A percentile compares a stretch with the other conserved stretches of the same genome.
phyloP scores from a whole-genome alignment of 64 coral and sea anemone genomes.

The Actinia tenebrosa region DNA sequence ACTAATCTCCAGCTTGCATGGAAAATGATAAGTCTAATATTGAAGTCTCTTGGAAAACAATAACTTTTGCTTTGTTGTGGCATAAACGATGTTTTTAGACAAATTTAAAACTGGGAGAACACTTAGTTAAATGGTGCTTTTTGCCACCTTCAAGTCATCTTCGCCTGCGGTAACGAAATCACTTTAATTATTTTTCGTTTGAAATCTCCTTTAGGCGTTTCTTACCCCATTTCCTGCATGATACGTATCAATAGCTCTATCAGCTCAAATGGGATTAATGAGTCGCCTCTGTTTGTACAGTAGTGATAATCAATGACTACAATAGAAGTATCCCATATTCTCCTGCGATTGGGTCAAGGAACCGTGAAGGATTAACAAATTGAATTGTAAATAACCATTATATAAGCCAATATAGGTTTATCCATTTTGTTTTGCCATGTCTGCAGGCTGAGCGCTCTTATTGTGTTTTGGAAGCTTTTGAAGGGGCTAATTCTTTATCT shows the following conservation, averaged over 20 bases:
- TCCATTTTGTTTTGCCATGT: no score
- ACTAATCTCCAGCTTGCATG: background rate
- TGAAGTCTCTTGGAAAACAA: background rate
- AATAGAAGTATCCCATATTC: background rate
- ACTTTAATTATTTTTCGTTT: no score
- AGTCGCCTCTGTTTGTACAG: background rate
- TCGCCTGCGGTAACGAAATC: background rate
- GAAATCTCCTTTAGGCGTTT: no score
- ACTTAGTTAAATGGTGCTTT: no score
- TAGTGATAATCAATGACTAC: background rate
- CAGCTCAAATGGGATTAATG: background rate
- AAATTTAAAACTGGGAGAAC: background rate
- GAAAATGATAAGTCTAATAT: background rate
- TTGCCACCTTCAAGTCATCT: background rate
- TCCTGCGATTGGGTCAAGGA: background rate
- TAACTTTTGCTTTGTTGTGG: background rate
- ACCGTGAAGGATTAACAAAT: background rate
- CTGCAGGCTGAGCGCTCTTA: background rate
- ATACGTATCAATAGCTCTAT: background rate
- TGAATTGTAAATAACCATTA: background rate
- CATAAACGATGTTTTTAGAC: background rate
- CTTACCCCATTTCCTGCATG: background rate
- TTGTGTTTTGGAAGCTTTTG: background rate
- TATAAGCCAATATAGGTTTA: background rate
- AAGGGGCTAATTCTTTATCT: background rate